phyloP scores from a whole-genome alignment of 2,797 vertebrate species.

The Acipenser ruthenus region DNA sequence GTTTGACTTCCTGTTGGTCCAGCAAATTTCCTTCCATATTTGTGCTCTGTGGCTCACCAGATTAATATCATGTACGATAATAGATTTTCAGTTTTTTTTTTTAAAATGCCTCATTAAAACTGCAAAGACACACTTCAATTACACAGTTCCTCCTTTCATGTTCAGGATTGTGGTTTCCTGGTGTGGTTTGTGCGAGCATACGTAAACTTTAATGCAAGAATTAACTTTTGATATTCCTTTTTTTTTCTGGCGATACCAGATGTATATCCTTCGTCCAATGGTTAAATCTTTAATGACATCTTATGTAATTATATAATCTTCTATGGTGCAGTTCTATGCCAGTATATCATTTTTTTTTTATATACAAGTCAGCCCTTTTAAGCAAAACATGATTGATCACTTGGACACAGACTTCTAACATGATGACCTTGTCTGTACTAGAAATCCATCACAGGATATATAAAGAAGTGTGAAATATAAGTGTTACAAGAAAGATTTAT shows the following conservation, averaged over 20 bases:
- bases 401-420: no score
- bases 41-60: slow-evolving; percentile 7
- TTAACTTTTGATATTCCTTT: background rate
- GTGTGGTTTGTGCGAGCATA: background rate
- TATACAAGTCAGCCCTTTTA: no score
- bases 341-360: no score
- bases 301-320: background rate
- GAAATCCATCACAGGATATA: no score
- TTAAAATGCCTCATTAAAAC: slow-evolving; percentile 1
- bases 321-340: no score
- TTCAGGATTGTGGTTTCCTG: slow-evolving; percentile 2
- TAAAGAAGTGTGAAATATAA: no score
- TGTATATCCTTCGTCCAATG: background rate
- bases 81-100: background rate
- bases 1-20: no score
- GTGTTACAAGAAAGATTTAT: no score
- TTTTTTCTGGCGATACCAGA: slow-evolving; percentile 1
- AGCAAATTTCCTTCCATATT: background rate
- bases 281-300: slow-evolving; percentile 4
- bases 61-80: slow-evolving; percentile 5
- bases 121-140: slow-evolving; percentile 3
- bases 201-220: background rate
- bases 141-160: slow-evolving; percentile 9
- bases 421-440: no score
- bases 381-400: no score